Evolutionary conservation across 2,888 invertebrate species (phyloP).

Genomic region (Helobdella robusta): DNA sequence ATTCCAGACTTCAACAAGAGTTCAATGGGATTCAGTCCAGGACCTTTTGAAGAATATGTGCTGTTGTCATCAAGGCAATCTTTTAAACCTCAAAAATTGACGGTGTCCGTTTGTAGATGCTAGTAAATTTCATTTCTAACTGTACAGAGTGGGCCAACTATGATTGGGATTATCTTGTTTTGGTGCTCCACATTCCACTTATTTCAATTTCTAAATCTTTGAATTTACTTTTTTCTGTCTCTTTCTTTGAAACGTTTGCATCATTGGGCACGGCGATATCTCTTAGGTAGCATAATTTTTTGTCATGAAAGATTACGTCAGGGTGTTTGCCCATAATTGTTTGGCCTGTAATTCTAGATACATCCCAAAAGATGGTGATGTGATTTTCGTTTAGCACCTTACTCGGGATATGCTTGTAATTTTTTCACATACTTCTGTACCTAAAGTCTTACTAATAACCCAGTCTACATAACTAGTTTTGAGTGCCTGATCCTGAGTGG

Average conservation of each 20-base stretch:
- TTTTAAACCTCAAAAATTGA: no score
- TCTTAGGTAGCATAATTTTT: not conserved
- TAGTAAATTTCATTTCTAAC: not conserved
- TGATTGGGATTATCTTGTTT: not conserved
- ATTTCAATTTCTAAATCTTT: not conserved
- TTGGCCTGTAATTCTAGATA: not conserved
- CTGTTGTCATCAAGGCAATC: no score
- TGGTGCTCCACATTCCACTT: not conserved
- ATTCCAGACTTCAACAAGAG: no score
- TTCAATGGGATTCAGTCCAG: no score
- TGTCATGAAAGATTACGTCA: not conserved
- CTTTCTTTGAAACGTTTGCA: not conserved
- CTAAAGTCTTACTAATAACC: not conserved
- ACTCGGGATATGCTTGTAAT: not conserved
- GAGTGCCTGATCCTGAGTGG: not conserved
- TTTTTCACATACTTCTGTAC: not conserved
- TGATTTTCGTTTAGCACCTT: not conserved
- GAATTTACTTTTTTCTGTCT: not conserved
- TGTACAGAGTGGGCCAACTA: not conserved
- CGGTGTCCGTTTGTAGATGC: not conserved
- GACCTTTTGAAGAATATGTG: no score
- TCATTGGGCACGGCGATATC: not conserved
- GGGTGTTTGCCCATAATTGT: not conserved
- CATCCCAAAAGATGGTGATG: not conserved
- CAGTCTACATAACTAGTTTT: not conserved